phyloP scores from a whole-genome alignment of 2,797 vertebrate species.

The Furcifer pardalis region DNA sequence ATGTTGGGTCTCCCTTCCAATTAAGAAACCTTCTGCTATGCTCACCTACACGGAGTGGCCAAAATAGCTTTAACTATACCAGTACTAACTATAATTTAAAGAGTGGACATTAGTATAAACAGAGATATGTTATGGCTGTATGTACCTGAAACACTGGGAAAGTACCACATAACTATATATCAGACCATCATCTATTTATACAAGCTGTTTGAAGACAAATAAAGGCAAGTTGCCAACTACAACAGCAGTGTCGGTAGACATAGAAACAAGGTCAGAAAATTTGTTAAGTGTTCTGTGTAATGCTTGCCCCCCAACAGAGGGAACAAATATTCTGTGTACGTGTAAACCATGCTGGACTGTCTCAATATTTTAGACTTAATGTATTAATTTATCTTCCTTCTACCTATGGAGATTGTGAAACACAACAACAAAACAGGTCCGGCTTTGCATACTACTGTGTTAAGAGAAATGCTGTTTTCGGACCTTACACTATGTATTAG shows the following conservation, averaged over 20 bases:
- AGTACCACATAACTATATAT: constrained; percentile 55
- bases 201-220: constrained; percentile 52
- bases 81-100: neutral
- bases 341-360: neutral
- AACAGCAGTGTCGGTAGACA: constrained; percentile 18
- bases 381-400: constrained; percentile 43
- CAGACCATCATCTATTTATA: constrained; percentile 52
- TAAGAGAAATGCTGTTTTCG: constrained; percentile 62
- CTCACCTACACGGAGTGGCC: neutral
- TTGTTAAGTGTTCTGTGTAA: neutral
- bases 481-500: constrained; percentile 51
- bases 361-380: constrained; percentile 27
- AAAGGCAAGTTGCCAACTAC: constrained; percentile 46
- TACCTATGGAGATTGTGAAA: constrained; percentile 45
- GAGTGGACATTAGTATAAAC: too few species aligned
- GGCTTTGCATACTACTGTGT: constrained; percentile 56
- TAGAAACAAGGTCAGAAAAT: constrained; percentile 37
- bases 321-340: neutral
- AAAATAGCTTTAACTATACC: neutral
- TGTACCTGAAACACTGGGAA: neutral
- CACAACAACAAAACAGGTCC: constrained; percentile 57
- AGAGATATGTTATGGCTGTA: neutral
- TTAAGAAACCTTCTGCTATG: neutral
- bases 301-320: neutral
- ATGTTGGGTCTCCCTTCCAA: neutral